Evolutionary conservation across 2,888 invertebrate genomes (phyloP).

Genomic region (Melanargia galathea): DNA sequence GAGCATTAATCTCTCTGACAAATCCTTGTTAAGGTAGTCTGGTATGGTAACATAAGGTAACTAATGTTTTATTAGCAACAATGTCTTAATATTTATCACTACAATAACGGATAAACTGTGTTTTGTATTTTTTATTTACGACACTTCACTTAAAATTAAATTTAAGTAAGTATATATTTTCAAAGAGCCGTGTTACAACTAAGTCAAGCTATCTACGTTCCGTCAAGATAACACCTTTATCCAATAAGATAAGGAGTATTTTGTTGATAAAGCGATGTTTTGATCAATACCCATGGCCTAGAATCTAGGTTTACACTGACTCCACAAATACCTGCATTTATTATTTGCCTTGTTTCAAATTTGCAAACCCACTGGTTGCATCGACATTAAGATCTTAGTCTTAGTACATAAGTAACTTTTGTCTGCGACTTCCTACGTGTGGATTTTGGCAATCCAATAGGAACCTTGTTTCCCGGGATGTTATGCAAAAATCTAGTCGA

Average conservation of each 20-base stretch:
- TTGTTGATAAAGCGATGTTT: slow-evolving; percentile 46
- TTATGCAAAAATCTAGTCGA: no score
- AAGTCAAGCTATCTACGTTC: slow-evolving; percentile 46
- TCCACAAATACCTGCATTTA: slow-evolving; percentile 36
- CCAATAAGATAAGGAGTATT: slow-evolving; percentile 54
- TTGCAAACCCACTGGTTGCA: background rate
- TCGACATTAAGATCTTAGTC: no score
- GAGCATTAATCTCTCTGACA: background rate
- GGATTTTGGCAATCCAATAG: no score
- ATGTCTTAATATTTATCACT: background rate
- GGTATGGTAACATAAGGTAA: no score
- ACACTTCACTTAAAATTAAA: slow-evolving; percentile 19
- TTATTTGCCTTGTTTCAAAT: slow-evolving; percentile 19
- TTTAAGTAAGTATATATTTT: slow-evolving; percentile 39
- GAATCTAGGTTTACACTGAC: slow-evolving; percentile 42
- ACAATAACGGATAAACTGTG: background rate
- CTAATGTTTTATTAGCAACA: no score
- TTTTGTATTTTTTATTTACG: background rate
- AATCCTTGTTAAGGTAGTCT: background rate
- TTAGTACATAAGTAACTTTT: no score
- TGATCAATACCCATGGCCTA: slow-evolving; percentile 50
- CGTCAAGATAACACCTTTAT: slow-evolving; percentile 60
- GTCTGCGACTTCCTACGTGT: no score
- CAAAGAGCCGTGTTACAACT: slow-evolving; percentile 45
- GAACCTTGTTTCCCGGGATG: no score